Evolutionary conservation across 2,113 vertebrate species (phyloP), one percentile per base, ranked within the genome.

Genomic region (Scartelaos histophorus): DNA sequence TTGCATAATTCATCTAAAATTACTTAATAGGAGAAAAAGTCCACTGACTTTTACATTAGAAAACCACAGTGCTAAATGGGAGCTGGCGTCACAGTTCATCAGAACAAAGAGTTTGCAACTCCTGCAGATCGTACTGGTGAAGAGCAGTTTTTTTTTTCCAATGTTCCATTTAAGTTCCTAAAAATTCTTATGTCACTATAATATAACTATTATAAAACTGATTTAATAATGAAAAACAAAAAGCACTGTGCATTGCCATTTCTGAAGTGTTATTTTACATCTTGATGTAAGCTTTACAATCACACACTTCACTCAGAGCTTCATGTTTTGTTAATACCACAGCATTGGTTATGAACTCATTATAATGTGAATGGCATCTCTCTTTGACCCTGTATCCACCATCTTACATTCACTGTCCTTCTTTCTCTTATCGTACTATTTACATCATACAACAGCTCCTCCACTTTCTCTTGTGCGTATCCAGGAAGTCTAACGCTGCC

Each of bases 351-450:
- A 69, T 83, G 71, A 73, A 57, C 67, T 81, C 76, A 91, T 89
- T 89, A 86, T 67, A 88, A 88, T 91, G 66, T 82, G 76, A 92
- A 92, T 82, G 75, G 72, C 34, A 17, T 34, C 10, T 54, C 13
- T 2, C 24, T 58, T 10, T 38, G 29, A 46, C 19, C 13, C 21
- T 22, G 19, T 67, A 74, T 83, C 76, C 15, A 1, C 77, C 78
- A 56, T 77, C 73, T 70, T 45, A 16, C 46, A 34, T 53, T 16
- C 70, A 46, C 66, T n/a, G 66, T 38, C 61, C 62, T 71, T 66
- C 73, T 35, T 62, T 65, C 49, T 62, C 57, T 16, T 4, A 76
- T 29, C 10, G 7, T 9, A 71, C 67, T 75, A 74, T 84, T 84
- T 72, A 73, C 82, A 76, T 85, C 80, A 73, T 83, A 70, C 66